Percentiles rank a stretch among this genome's conserved stretches.
Conservation (phyloP, 1,140 invertebrate genomes). For the Drosophila kurseongensis region DNA sequence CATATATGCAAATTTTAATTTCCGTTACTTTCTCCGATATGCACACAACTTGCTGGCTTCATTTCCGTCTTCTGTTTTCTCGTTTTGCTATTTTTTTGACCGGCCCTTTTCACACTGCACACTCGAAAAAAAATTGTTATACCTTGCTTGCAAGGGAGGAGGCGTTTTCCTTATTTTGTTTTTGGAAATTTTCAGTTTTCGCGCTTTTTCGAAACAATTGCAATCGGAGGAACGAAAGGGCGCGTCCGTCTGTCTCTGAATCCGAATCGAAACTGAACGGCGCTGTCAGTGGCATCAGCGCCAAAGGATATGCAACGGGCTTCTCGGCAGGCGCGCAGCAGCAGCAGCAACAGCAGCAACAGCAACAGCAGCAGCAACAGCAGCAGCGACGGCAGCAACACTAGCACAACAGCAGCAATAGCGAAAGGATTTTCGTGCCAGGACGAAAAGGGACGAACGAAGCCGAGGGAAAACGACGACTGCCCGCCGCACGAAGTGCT, state of each 20-base stretch:
- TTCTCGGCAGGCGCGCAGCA: slow-evolving; percentile 64
- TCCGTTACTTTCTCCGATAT: slow-evolving; percentile 74
- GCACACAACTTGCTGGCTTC: slow-evolving; percentile 76
- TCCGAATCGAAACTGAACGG: slow-evolving; percentile 76
- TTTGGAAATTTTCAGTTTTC: slow-evolving; percentile 2
- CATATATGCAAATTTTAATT: slow-evolving; percentile 82
- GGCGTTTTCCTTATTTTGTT: neutral
- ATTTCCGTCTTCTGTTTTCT: slow-evolving; percentile 65
- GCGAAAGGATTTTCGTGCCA: slow-evolving; percentile 25
- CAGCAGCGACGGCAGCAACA: slow-evolving; percentile 7
- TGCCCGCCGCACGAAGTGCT: neutral
- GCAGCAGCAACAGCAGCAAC: slow-evolving; percentile 40
- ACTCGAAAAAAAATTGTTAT: slow-evolving; percentile 29
- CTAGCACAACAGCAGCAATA: neutral
- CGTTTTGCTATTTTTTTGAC: neutral
- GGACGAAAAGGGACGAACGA: slow-evolving; percentile 3
- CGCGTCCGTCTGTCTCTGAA: slow-evolving; percentile 73
- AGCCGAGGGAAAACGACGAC: slow-evolving; percentile 3
- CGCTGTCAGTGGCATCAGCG: slow-evolving; percentile 71
- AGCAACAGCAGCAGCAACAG: slow-evolving; percentile 7
- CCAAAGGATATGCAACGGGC: slow-evolving; percentile 72
- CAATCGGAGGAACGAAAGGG: slow-evolving; percentile 11
- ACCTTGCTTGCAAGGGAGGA: neutral
- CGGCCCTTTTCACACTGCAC: slow-evolving; percentile 3
- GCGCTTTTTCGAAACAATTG: slow-evolving; percentile 16